phyloP scores from a whole-genome alignment of 2,888 invertebrate genomes.

The Drosophila planitibia region DNA sequence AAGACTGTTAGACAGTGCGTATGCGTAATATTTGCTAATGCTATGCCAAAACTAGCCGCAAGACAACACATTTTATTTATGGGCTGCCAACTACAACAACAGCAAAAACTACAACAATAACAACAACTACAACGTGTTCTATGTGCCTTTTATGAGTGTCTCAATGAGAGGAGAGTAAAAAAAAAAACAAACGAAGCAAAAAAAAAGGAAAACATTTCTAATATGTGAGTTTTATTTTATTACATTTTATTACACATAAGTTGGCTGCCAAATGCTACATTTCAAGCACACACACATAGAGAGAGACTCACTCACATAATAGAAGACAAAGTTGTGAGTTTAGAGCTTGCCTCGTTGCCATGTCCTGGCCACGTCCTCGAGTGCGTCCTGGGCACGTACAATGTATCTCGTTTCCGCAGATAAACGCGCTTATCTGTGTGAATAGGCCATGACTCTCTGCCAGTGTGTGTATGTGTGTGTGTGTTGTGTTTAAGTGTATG shows the following conservation, averaged over 20 bases:
- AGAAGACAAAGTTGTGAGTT: slow-evolving; percentile 63
- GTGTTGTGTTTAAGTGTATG: slow-evolving; percentile 14
- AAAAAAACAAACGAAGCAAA: slow-evolving; percentile 25
- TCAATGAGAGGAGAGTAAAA: slow-evolving; percentile 8
- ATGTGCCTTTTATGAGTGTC: slow-evolving; percentile 40
- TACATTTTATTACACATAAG: slow-evolving; percentile 79
- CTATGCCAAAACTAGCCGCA: slow-evolving; percentile 52
- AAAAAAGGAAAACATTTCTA: slow-evolving; percentile 68
- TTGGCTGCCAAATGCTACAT: slow-evolving; percentile 71
- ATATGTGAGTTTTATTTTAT: slow-evolving; percentile 79
- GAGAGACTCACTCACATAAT: slow-evolving; percentile 17
- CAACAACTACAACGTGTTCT: slow-evolving; percentile 32
- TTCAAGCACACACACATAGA: slow-evolving; percentile 12
- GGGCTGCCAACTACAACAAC: slow-evolving; percentile 35
- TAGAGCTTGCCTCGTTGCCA: slow-evolving; percentile 51
- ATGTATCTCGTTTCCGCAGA: slow-evolving; percentile 78
- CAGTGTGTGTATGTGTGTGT: slow-evolving; percentile 9
- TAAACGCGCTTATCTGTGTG: slow-evolving; percentile 76
- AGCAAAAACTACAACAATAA: slow-evolving; percentile 20
- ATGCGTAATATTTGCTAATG: slow-evolving; percentile 62
- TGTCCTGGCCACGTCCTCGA: slow-evolving; percentile 68
- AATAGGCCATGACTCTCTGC: slow-evolving; percentile 56
- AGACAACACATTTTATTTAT: slow-evolving; percentile 48
- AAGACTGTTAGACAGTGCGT: slow-evolving; percentile 38
- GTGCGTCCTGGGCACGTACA: slow-evolving; percentile 67